Percentiles rank a stretch among this genome's conserved stretches.
Conservation (phyloP, 2,888 invertebrate species). For the Abscondita cerata region DNA sequence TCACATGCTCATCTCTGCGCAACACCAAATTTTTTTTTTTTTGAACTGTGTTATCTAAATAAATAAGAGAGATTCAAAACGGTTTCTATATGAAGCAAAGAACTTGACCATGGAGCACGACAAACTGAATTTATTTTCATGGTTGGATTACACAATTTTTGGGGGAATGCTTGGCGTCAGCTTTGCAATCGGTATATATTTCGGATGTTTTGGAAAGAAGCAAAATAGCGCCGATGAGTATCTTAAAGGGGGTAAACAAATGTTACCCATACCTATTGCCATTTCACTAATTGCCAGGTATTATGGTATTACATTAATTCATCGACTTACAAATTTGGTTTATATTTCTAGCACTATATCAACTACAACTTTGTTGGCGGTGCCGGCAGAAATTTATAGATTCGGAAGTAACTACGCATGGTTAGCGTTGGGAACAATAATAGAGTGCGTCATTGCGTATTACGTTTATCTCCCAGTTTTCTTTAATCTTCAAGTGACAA, state of each 20-base stretch:
- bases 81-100: too few species aligned
- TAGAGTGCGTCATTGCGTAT: background rate
- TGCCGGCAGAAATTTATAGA: background rate
- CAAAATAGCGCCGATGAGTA: slow-evolving; percentile 73
- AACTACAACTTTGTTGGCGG: background rate
- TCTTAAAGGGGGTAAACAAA: slow-evolving; percentile 73
- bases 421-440: background rate
- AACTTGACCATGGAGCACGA: too few species aligned
- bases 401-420: background rate
- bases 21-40: too few species aligned
- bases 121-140: background rate
- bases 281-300: slow-evolving; percentile 1
- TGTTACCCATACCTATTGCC: slow-evolving; percentile 74
- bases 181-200: background rate
- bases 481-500: background rate
- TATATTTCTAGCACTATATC: background rate
- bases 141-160: background rate
- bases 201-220: slow-evolving; percentile 46
- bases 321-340: background rate
- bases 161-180: slow-evolving; percentile 1
- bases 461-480: slow-evolving; percentile 2
- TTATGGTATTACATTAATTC: background rate
- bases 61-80: too few species aligned
- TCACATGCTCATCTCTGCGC: too few species aligned
- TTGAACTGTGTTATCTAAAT: too few species aligned